Evolutionary conservation across 2,888 invertebrate genomes (phyloP).

Genomic region (Cerastis rubricosa): DNA sequence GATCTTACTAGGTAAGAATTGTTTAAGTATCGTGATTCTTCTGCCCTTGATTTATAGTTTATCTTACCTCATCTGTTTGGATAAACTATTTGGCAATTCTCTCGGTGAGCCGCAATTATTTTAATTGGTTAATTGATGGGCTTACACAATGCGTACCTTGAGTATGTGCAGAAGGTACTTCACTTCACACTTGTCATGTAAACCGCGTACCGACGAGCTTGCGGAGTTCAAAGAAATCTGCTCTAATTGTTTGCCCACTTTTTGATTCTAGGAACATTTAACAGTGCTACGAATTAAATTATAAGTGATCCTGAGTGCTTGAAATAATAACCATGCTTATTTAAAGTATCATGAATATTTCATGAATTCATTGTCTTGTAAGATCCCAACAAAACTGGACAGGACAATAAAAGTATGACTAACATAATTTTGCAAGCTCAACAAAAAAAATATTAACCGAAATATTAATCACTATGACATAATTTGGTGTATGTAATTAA

Average conservation of each 20-base stretch:
- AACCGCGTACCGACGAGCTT: neutral
- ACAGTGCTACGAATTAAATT: neutral
- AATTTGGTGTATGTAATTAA: neutral
- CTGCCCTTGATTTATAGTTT: conserved; percentile 81
- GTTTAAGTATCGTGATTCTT: conserved; percentile 77
- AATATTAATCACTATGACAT: neutral
- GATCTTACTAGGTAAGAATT: conserved; percentile 95
- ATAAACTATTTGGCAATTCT: conserved; percentile 71
- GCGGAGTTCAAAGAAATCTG: conserved; percentile 17
- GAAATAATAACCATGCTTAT: too few species aligned
- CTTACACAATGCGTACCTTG: conserved; percentile 47
- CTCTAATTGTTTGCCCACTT: conserved; percentile 12
- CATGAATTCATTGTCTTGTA: neutral
- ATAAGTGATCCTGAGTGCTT: neutral
- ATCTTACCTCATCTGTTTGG: conserved; percentile 67
- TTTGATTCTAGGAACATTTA: conserved; percentile 18
- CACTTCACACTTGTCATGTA: neutral
- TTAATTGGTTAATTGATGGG: conserved; percentile 58
- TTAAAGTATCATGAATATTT: conserved; percentile 5
- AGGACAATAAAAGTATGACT: neutral
- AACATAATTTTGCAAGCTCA: neutral
- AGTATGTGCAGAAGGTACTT: conserved; percentile 5
- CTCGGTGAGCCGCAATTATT: conserved; percentile 56
- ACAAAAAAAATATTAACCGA: neutral
- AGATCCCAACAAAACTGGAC: neutral